A percentile compares a stretch with the other conserved stretches of the same genome.
Conservation (phyloP, 2,113 vertebrate genomes). For the Anseranas semipalmata region DNA sequence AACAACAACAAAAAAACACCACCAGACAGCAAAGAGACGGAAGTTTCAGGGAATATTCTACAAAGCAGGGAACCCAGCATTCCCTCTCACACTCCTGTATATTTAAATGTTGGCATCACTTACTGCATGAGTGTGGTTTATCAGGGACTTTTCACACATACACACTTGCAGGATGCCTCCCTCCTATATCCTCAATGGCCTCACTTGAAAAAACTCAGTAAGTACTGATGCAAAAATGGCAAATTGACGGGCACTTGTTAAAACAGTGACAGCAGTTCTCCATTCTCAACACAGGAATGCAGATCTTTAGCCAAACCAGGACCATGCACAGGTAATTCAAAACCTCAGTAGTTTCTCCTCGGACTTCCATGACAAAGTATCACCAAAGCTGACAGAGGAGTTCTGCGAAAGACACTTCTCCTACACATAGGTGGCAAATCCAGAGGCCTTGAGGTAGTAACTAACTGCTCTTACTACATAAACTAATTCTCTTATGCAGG, state of each 20-base stretch:
- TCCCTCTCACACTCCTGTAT: too few relatives aligned
- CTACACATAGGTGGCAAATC: background rate
- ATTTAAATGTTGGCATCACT: background rate
- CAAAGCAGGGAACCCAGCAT: background rate
- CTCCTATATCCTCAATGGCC: background rate
- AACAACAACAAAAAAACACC: background rate
- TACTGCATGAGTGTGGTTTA: background rate
- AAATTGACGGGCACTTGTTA: background rate
- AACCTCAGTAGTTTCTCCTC: background rate
- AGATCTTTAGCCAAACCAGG: background rate
- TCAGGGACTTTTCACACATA: background rate
- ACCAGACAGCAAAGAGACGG: background rate
- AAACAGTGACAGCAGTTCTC: background rate
- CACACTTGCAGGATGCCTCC: background rate
- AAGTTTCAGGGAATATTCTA: background rate
- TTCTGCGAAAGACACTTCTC: background rate
- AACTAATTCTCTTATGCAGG: background rate
- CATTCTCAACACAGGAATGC: background rate
- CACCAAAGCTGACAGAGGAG: background rate
- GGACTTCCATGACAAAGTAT: background rate
- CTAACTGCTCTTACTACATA: background rate
- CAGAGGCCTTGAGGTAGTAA: background rate
- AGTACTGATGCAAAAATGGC: background rate
- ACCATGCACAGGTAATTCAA: background rate
- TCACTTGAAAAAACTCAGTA: background rate